Evolutionary conservation across 2,113 vertebrate species (phyloP).

Genomic region (Platichthys flesus): DNA sequence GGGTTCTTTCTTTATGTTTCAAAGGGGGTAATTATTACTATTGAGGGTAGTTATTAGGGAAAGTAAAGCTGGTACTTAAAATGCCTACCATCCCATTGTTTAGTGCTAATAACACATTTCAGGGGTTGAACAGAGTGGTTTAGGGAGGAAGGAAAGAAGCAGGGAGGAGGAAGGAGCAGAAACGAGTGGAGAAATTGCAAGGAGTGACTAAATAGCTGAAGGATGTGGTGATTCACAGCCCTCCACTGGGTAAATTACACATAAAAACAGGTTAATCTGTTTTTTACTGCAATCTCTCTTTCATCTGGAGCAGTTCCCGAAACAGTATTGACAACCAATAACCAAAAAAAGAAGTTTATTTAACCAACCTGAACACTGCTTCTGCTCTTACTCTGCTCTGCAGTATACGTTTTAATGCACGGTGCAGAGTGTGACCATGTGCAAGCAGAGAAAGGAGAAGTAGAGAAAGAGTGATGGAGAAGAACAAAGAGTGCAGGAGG

Average conservation of each 20-base stretch:
- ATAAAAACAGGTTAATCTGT: conserved; percentile 10
- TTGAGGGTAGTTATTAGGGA: conserved; percentile 71
- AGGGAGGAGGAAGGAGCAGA: conserved; percentile 46
- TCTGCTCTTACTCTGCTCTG: conserved; percentile 8
- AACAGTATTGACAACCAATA: neutral
- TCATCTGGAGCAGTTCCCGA: conserved; percentile 1
- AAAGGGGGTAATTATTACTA: conserved; percentile 68
- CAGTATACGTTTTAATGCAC: conserved; percentile 22
- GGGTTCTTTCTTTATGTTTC: conserved; percentile 48
- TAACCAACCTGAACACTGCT: conserved; percentile 7
- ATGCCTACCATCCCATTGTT: conserved; percentile 71
- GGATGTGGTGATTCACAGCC: conserved; percentile 39
- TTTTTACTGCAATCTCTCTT: conserved; percentile 14
- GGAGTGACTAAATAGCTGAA: conserved; percentile 50
- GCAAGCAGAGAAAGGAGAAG: neutral
- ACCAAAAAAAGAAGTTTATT: conserved; percentile 26
- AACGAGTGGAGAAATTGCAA: conserved; percentile 27
- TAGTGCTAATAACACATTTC: conserved; percentile 75
- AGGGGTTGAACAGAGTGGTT: conserved; percentile 63
- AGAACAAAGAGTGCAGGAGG: conserved; percentile 20
- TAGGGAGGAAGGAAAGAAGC: conserved; percentile 63
- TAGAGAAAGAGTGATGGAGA: neutral
- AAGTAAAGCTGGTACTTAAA: conserved; percentile 74
- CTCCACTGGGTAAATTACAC: conserved; percentile 25
- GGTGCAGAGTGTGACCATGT: conserved; percentile 15